These are phyloP conservation scores for Argynnis bischoffii DNA, from an alignment of 2,888 invertebrate genomes.

Conservation along the genomic window DNA sequence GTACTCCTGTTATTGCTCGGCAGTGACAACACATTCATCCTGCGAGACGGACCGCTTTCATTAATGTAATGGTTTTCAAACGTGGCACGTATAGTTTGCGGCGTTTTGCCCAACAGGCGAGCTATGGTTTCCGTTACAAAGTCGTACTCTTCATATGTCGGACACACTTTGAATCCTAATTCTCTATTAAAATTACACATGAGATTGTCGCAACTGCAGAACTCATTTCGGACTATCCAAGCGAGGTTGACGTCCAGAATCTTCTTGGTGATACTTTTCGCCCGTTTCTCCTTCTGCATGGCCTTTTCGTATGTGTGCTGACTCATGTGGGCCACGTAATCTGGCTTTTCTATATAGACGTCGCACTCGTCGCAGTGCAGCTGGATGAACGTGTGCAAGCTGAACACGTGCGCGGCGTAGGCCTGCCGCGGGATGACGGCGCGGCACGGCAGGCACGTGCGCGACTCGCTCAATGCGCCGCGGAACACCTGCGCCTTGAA, in stretches of 20 bases:
- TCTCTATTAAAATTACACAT: neutral
- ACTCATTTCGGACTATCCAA: neutral
- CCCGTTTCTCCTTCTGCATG: conserved; percentile 44
- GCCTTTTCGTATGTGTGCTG: neutral
- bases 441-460: conserved; percentile 33
- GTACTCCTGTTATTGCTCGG: conserved; percentile 12
- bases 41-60: neutral
- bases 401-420: conserved; percentile 17
- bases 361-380: conserved; percentile 72
- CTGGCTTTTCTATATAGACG: conserved; percentile 55
- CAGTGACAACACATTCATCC: neutral
- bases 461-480: too few relatives aligned
- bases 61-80: neutral
- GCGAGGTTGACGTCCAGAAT: conserved; percentile 3
- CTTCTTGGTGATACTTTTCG: neutral
- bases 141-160: too few relatives aligned
- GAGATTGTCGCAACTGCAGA: neutral
- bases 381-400: conserved; percentile 45
- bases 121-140: too few relatives aligned
- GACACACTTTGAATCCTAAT: neutral
- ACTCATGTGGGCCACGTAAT: conserved; percentile 65
- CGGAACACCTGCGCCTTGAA: conserved; percentile 6
- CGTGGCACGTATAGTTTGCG: neutral
- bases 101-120: too few relatives aligned
- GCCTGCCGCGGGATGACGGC: too few relatives aligned